phyloP scores from a whole-genome alignment of 2,888 invertebrate genomes.

The Trichopria drosophilae region DNA sequence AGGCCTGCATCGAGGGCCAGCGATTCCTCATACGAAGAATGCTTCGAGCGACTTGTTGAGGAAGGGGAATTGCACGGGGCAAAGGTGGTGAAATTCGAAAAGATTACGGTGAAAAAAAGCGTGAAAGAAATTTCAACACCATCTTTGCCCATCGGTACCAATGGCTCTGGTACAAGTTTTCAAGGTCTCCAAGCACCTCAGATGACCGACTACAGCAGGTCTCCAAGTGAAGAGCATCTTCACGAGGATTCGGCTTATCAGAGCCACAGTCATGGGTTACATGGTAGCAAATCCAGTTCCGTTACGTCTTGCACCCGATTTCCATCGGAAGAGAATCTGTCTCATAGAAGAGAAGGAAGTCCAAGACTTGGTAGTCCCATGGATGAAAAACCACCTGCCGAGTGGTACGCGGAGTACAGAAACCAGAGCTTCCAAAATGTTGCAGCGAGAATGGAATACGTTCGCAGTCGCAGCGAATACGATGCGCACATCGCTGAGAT shows the following conservation, averaged over 20 bases:
- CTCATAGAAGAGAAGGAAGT: conserved; percentile 35
- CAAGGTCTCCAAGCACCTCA: conserved; percentile 37
- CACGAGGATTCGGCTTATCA: conserved; percentile 66
- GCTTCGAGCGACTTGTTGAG: conserved; percentile 62
- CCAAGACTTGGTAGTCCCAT: conserved; percentile 39
- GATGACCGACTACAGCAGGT: conserved; percentile 56
- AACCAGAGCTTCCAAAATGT: conserved; percentile 67
- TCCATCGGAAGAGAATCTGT: conserved; percentile 63
- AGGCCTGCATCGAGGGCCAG: conserved; percentile 54
- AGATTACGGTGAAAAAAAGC: conserved; percentile 69
- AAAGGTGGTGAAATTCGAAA: conserved; percentile 73
- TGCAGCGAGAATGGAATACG: conserved; percentile 71
- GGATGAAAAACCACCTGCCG: conserved; percentile 56
- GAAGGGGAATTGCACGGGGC: conserved; percentile 70
- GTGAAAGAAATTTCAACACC: conserved; percentile 62
- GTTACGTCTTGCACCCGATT: conserved; percentile 61
- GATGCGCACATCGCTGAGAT: conserved; percentile 85
- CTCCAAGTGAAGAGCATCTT: conserved; percentile 63
- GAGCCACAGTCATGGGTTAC: conserved; percentile 61
- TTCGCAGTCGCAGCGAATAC: conserved; percentile 80
- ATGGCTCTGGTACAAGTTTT: conserved; percentile 13
- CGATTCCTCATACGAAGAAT: conserved; percentile 60
- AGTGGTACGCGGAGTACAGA: conserved; percentile 66
- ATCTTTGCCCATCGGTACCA: conserved; percentile 9
- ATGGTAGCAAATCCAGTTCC: conserved; percentile 62